Evolutionary conservation across 2,113 vertebrate genomes (phyloP).

Genomic region (Piaya cayana): DNA sequence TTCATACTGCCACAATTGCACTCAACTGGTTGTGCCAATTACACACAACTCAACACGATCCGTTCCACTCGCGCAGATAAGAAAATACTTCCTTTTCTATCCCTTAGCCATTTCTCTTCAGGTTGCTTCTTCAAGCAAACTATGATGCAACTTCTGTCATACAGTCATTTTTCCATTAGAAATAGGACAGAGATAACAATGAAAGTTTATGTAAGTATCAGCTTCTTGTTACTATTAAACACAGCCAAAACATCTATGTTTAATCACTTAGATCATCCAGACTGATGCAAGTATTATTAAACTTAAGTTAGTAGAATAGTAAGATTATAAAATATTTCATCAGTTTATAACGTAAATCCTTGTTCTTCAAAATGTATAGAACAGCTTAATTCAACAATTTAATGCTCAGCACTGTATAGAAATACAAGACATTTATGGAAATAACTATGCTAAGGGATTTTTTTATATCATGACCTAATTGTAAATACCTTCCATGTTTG

Average conservation of each 20-base stretch:
- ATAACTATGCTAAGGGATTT: neutral
- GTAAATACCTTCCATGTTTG: neutral
- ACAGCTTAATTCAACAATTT: conserved; percentile 40
- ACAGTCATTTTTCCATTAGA: neutral
- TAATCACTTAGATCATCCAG: neutral
- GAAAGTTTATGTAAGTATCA: neutral
- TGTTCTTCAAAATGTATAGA: neutral
- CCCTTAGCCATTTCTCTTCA: neutral
- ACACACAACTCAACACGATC: neutral
- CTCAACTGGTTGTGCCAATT: neutral
- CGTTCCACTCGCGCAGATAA: neutral
- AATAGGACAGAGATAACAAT: neutral
- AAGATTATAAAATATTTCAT: conserved; percentile 6
- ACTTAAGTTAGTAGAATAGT: neutral
- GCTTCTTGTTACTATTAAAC: neutral
- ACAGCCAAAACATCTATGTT: neutral
- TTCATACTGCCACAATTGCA: neutral
- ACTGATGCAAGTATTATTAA: neutral
- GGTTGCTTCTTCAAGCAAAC: neutral
- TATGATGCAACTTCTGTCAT: neutral
- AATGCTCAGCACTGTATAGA: conserved; percentile 41
- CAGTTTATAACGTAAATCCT: conserved; percentile 13
- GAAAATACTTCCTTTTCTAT: neutral
- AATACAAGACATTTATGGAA: conserved; percentile 50
- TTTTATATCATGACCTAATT: conserved; percentile 2